Base-by-base conservation (phyloP, 2,797 vertebrate genomes). In the Discoglossus pictus region DNA sequence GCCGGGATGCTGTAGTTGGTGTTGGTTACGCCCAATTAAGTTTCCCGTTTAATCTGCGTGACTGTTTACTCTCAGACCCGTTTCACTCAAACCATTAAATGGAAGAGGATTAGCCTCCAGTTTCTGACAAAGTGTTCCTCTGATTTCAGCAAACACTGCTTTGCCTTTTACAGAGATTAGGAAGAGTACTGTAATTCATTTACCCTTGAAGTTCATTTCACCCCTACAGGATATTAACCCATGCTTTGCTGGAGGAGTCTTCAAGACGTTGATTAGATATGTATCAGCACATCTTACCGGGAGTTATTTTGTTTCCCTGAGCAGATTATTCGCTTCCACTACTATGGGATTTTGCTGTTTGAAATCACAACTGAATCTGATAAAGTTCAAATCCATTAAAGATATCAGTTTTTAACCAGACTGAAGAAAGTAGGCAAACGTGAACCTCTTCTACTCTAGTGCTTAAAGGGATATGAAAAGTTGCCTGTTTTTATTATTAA, bases 71-170 rank as follows among this genome's bases (percentile, higher is more conserved):
- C 44, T 64, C 61, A 10, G 53, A 64, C 47, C 36, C 53, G 11
- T 50, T 71, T 34, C 53, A 16, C 53, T 71, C 68, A 63, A 64
- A 36, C 68, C 68, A 71, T 58, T 64, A 71, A 71, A 64, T 71
- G 61, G 68, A 71, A 71, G 53, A 64, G 68, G 68, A 71, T 71
- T 71, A 71, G 68, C 68, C 61, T 71, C 52, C 48, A 43, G 60
- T 71, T 71, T 71, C 68, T 64, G 53, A 71, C 68, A 64, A 70
- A 70, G 63, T 64, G 68, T 71, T 71, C 61, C 53, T 71, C 61
- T 71, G 68, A 71, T 71, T 71, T 71, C 68, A 71, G 36, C 35
- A 54, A 50, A 71, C 61, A 63, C 61, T 63, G 23, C 43, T 63
- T 64, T 64, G 36, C 61, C 53, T 15, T 69, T 71, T 64, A 23